Base-by-base conservation (phyloP, 2,113 vertebrate genomes). In the Microtus ochrogaster region DNA sequence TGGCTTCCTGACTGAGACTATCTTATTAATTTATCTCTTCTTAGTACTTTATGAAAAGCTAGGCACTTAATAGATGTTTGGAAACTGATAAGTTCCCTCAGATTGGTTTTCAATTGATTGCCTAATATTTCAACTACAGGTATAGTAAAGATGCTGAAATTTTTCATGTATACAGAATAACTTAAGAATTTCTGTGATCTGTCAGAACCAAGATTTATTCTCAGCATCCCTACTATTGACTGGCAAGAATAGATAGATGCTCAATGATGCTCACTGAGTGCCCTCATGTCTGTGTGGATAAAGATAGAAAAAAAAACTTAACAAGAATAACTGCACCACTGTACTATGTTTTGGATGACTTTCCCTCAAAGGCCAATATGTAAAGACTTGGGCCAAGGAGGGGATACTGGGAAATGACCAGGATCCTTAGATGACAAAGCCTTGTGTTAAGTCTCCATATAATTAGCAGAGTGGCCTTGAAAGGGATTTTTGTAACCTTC, bases 1-100 rank as follows among this genome's bases (percentile, higher is more conserved):
- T 22, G 44, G 84, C 65, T 84, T 95, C 16, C 44, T 84, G 39
- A 30, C 8, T 28, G 30, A 96, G 63, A 79, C 1, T 74, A 41
- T 77, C 76, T 91, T 90, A 76, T 26, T 58, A 70, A 83, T 61
- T 66, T 24, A 81, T 94, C 79, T 94, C 47, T 70, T 96, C 90
- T 81, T 12, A 63, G 28, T 41, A 90, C 21, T 26, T 41, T 66
- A 41, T 22, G 55, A 11, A 73, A 66, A 33, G 9, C 44, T 61
- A 24, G 66, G 22, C 49, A 82, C 12, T 74, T 47, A 91, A 76
- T 1, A 76, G 61, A 88, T 52, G 33, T n/a, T 87, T 44, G 83
- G 33, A 66, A 94, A 94, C 13, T 68, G 74, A 76, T n/a, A 96
- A 65, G 88, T 73, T 90, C n/a, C 49, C 47, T 14, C 11, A 10